These are phyloP conservation scores for Amphilophus citrinellus DNA, from an alignment of 2,113 vertebrate genomes.

Conservation along the genomic window DNA sequence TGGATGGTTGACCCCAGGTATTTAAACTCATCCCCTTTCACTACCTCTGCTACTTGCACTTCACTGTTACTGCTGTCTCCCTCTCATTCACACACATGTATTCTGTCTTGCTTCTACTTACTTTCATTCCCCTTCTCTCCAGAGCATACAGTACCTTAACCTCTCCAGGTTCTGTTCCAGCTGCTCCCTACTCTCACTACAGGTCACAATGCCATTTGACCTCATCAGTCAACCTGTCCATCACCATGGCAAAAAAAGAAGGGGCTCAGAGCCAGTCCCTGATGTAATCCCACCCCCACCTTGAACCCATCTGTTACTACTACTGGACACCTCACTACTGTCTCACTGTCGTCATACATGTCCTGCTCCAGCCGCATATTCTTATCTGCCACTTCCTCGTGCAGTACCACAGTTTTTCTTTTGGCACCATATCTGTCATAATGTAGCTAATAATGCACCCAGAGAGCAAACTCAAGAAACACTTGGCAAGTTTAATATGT, in stretches of 20 bases:
- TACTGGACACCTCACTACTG: not conserved
- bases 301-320: slow-evolving; percentile 1
- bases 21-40: not conserved
- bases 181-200: not conserved
- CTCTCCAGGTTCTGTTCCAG: not conserved
- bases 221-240: slow-evolving; percentile 3
- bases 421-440: not conserved
- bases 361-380: not conserved
- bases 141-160: not conserved
- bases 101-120: not conserved
- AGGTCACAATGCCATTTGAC: not conserved
- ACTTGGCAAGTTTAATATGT: too few species aligned
- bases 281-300: not conserved
- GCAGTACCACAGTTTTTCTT: not conserved
- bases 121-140: not conserved
- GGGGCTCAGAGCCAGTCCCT: not conserved
- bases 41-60: not conserved
- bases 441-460: too few species aligned
- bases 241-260: not conserved
- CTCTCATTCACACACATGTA: not conserved
- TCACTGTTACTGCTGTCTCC: not conserved
- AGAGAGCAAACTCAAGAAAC: too few species aligned
- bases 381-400: not conserved
- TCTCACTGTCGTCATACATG: not conserved
- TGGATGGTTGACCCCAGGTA: not conserved